phyloP scores from a whole-genome alignment of 2,113 vertebrate species.

The Leptobrachium ailaonicum region DNA sequence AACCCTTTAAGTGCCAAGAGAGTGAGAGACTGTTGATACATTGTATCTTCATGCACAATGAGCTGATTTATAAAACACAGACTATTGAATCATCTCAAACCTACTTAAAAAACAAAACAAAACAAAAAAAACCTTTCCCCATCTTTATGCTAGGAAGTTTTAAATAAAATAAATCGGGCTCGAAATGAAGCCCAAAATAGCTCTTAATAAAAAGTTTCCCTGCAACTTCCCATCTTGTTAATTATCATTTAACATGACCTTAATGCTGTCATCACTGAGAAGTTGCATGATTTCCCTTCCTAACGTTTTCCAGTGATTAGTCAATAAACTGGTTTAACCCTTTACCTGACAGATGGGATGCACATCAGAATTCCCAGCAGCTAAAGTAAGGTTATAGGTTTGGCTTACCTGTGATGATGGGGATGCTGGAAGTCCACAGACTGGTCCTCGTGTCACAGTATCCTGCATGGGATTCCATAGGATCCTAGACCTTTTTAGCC shows the following conservation, averaged over 20 bases:
- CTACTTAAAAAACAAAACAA: no score
- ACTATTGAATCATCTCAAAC: no score
- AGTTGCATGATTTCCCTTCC: not conserved
- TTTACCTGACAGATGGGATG: not conserved
- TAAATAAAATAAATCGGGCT: no score
- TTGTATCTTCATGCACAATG: no score
- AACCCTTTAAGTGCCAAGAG: no score
- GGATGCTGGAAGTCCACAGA: slow-evolving; percentile 1
- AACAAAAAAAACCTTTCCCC: no score
- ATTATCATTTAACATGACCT: not conserved
- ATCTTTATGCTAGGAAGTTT: no score
- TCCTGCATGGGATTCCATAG: not conserved
- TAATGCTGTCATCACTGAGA: not conserved
- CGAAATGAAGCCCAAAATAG: no score
- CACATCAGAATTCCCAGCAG: not conserved
- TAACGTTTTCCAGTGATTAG: slow-evolving; percentile 2
- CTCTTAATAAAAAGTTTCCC: not conserved
- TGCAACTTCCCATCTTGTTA: not conserved
- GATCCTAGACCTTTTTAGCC: slow-evolving; percentile 27
- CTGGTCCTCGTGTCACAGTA: not conserved
- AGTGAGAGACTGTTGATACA: no score
- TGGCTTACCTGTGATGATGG: slow-evolving; percentile 20
- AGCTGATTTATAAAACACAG: no score
- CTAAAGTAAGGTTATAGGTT: not conserved
- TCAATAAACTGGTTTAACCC: slow-evolving; percentile 6